A percentile compares a stretch with the other conserved stretches of the same genome.
phyloP scores from a whole-genome alignment of 2,888 invertebrate species.

The Ligdia adustata region DNA sequence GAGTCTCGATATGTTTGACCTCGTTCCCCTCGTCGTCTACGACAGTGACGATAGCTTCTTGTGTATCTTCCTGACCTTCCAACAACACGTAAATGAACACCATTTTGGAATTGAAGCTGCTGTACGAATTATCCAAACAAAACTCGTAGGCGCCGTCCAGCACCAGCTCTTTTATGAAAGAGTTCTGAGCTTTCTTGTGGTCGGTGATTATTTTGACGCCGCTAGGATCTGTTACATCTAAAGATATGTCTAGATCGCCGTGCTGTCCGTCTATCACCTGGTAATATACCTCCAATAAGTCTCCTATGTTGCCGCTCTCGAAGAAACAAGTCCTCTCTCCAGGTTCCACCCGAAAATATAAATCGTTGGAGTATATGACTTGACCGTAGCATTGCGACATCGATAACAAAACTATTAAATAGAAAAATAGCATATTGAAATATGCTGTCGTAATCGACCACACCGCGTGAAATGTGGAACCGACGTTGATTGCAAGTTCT shows the following conservation, averaged over 20 bases:
- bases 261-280: conserved; percentile 91
- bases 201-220: conserved; percentile 85
- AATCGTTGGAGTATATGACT: conserved; percentile 58
- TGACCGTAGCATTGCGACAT: conserved; percentile 39
- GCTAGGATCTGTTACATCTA: conserved; percentile 87
- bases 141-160: conserved; percentile 90
- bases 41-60: conserved; percentile 46
- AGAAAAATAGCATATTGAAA: conserved; percentile 17
- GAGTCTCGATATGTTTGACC: conserved; percentile 55
- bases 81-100: conserved; percentile 91
- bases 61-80: conserved; percentile 81
- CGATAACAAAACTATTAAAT: conserved; percentile 31
- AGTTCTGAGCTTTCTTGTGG: conserved; percentile 87
- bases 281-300: conserved; percentile 69
- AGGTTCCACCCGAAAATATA: conserved; percentile 68
- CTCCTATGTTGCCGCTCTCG: conserved; percentile 62
- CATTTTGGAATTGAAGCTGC: conserved; percentile 90
- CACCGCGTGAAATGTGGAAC: not conserved
- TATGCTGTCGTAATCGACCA: not conserved
- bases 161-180: conserved; percentile 85
- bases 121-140: conserved; percentile 94
- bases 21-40: conserved; percentile 50
- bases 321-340: conserved; percentile 68
- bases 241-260: conserved; percentile 92
- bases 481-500: conserved; percentile 7